Conservation (phyloP, 2,797 vertebrate genomes). For the Myotis findleyi region DNA sequence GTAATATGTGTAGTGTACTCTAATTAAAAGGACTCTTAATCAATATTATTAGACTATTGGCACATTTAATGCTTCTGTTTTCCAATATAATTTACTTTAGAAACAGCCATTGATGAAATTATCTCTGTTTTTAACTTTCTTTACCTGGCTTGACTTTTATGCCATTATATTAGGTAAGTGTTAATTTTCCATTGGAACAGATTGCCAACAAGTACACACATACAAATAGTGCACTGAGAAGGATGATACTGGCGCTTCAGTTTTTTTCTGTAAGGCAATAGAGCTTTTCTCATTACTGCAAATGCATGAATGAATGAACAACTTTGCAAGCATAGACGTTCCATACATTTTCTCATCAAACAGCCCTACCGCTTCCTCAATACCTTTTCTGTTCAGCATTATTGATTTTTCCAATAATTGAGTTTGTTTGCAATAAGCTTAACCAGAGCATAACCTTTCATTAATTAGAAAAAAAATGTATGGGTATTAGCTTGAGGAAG, state of each 20-base stretch:
- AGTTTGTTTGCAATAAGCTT: conserved; percentile 70
- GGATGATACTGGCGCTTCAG: neutral
- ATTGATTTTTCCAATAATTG: conserved; percentile 68
- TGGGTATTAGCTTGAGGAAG: conserved; percentile 60
- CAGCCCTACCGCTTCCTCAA: neutral
- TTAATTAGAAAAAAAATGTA: conserved; percentile 72
- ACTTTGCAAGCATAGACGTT: neutral
- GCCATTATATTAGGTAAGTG: conserved; percentile 15
- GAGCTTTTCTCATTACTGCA: conserved; percentile 63
- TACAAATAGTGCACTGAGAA: neutral
- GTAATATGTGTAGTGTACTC: neutral
- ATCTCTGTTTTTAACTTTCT: conserved; percentile 41
- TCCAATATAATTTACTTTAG: conserved; percentile 16
- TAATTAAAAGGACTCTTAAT: conserved; percentile 19
- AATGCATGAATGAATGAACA: conserved; percentile 60
- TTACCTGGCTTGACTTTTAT: conserved; percentile 54
- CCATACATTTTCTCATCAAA: conserved; percentile 60
- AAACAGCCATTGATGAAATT: conserved; percentile 17
- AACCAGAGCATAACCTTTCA: conserved; percentile 60
- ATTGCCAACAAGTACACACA: neutral
- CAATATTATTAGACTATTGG: neutral
- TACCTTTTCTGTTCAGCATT: conserved; percentile 49
- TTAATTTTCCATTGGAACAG: conserved; percentile 50
- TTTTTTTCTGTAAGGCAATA: conserved; percentile 58
- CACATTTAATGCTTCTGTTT: neutral